These are phyloP conservation scores for Teleiodes luculella DNA, from an alignment of 2,888 invertebrate genomes.

Conservation along the genomic window DNA sequence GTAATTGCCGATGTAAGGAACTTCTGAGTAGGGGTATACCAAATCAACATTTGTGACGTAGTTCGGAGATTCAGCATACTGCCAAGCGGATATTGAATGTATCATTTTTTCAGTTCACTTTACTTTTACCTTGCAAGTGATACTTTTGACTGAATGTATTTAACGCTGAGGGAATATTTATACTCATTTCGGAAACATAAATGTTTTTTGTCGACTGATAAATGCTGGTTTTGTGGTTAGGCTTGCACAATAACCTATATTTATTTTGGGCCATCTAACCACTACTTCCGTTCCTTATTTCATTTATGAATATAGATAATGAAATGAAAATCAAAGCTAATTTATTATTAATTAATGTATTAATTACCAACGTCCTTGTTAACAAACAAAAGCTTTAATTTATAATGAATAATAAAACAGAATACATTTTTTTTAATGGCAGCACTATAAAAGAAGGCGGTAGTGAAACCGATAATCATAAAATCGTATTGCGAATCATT, in stretches of 20 bases:
- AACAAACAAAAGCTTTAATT: neutral
- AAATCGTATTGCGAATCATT: neutral
- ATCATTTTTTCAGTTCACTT: neutral
- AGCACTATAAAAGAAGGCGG: neutral
- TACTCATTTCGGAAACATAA: neutral
- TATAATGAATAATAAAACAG: neutral
- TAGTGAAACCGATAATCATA: neutral
- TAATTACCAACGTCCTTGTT: too few species aligned
- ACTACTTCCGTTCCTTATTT: neutral
- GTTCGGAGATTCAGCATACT: conserved; percentile 32
- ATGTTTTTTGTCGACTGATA: neutral
- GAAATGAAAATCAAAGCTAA: too few species aligned
- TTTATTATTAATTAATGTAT: too few species aligned
- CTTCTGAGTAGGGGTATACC: conserved; percentile 44
- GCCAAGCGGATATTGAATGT: conserved; percentile 15
- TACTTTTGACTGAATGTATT: too few species aligned
- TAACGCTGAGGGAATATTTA: neutral
- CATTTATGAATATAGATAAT: too few species aligned
- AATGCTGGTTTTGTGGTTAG: neutral
- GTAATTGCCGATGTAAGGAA: conserved; percentile 43
- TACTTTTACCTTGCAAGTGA: neutral
- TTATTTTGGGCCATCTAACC: neutral
- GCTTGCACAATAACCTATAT: neutral
- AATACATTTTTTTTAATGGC: neutral
- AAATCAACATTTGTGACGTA: conserved; percentile 36